These are phyloP conservation scores for Antennarius striatus DNA, from an alignment of 2,113 vertebrate genomes.

Conservation along the genomic window DNA sequence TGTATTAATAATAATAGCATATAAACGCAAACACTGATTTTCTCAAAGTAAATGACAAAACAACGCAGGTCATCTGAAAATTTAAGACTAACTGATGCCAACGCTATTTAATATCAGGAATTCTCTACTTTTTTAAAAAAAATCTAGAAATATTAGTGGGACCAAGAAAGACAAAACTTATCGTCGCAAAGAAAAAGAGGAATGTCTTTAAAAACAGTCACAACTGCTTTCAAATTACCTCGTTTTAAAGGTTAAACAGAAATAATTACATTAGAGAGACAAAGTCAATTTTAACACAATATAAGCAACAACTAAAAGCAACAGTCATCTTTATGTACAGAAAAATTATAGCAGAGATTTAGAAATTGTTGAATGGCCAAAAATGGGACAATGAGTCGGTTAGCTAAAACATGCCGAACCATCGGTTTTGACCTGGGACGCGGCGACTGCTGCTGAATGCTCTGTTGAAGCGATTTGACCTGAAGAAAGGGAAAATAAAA, in stretches of 20 bases:
- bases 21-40: not conserved
- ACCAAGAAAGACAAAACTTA: not conserved
- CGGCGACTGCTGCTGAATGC: not conserved
- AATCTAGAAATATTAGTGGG: not conserved
- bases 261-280: slow-evolving; percentile 1
- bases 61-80: slow-evolving; percentile 5
- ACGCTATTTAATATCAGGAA: too few relatives aligned
- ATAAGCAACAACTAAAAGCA: not conserved
- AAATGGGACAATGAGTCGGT: not conserved
- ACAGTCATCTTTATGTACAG: not conserved
- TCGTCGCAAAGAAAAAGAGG: not conserved
- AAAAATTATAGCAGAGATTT: not conserved
- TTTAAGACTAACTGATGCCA: too few relatives aligned
- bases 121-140: not conserved
- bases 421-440: not conserved
- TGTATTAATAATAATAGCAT: not conserved
- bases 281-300: not conserved
- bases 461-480: slow-evolving; percentile 25
- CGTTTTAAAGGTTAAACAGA: not conserved
- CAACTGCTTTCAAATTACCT: slow-evolving; percentile 20
- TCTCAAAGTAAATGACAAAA: not conserved
- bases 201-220: not conserved
- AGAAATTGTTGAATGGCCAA: too few relatives aligned
- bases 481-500: slow-evolving; percentile 27
- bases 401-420: slow-evolving; percentile 22